phyloP scores from a whole-genome alignment of 2,797 vertebrate species.

The Anguilla anguilla region DNA sequence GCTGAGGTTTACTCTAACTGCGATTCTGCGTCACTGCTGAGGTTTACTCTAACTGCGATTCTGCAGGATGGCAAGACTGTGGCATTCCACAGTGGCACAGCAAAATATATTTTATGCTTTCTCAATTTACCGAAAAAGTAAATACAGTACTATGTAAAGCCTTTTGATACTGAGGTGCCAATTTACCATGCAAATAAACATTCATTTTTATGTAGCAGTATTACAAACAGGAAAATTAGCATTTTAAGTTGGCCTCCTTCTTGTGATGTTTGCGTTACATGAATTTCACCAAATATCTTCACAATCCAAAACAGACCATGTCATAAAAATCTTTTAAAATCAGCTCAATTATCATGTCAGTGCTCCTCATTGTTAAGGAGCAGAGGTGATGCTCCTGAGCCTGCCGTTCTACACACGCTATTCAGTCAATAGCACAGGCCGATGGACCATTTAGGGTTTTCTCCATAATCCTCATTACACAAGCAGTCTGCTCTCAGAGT shows the following conservation, averaged over 20 bases:
- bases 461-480: conserved; percentile 76
- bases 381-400: background rate
- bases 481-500: conserved; percentile 58
- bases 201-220: background rate
- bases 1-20: background rate
- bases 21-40: background rate
- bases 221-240: background rate
- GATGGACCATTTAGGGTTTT: conserved; percentile 85
- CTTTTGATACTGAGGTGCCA: background rate
- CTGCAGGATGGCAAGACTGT: background rate
- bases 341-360: background rate
- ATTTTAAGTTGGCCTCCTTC: background rate
- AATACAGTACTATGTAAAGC: background rate
- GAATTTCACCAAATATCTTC: background rate
- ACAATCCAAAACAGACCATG: background rate
- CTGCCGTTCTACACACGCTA: conserved; percentile 45
- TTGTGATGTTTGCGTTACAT: background rate
- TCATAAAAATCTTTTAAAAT: background rate
- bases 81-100: background rate
- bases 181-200: background rate
- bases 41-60: background rate
- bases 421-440: conserved; percentile 80
- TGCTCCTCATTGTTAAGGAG: background rate
- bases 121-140: background rate
- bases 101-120: background rate